Percentiles rank a stretch among this genome's conserved stretches.
Evolutionary conservation across 1,140 invertebrate species (phyloP).

Genomic region (Cydia fagiglandana): DNA sequence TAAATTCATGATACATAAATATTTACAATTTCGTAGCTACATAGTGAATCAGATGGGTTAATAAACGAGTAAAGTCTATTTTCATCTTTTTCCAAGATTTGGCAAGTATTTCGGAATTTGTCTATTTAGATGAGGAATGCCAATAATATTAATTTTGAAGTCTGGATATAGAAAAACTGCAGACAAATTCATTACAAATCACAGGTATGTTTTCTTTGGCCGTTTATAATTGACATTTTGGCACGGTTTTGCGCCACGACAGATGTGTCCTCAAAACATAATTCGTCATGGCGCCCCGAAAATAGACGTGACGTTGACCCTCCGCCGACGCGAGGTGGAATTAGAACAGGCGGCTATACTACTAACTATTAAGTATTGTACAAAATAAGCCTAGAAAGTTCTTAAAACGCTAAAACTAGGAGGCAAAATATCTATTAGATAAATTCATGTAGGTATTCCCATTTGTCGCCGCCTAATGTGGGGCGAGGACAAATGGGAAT

Average conservation of each 20-base stretch:
- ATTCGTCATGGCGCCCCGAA: slow-evolving; percentile 9
- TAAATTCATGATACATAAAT: no score
- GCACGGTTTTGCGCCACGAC: slow-evolving; percentile 7
- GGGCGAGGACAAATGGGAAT: no score
- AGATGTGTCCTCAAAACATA: slow-evolving; percentile 32
- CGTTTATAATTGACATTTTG: slow-evolving; percentile 28
- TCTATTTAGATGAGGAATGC: not conserved
- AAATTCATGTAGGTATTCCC: no score
- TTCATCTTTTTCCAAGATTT: not conserved
- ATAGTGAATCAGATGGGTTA: no score
- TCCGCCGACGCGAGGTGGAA: slow-evolving; percentile 18
- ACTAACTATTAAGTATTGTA: not conserved
- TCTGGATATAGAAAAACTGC: slow-evolving; percentile 5
- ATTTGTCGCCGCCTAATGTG: no score
- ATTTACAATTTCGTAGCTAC: no score
- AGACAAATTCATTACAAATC: slow-evolving; percentile 11
- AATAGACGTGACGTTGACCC: slow-evolving; percentile 31
- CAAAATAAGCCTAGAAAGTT: not conserved
- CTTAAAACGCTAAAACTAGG: no score
- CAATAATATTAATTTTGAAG: not conserved
- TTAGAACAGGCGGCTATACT: not conserved
- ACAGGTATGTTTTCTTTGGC: slow-evolving; percentile 11
- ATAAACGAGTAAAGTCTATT: no score
- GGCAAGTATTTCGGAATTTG: not conserved
- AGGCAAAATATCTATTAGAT: no score